Base-by-base conservation (phyloP, 2,113 vertebrate genomes). In the Synchiropus splendidus region DNA sequence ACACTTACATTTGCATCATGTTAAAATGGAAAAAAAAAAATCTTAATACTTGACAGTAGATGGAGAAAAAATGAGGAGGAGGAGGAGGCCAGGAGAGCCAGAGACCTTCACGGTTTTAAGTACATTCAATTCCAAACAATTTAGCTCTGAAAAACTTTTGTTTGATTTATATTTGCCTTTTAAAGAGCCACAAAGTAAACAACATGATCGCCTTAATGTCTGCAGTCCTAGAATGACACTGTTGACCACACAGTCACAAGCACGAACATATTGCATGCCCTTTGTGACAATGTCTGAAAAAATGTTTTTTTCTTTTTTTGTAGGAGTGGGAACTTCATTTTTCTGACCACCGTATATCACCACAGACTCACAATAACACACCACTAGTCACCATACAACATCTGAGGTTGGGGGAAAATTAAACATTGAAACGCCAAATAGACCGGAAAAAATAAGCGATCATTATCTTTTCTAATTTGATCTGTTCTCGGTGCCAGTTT, bases 381-480 rank as follows among this genome's bases (percentile, higher is more conserved):
- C 51, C 61, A 71, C 59, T 58, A 51, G 54, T 66, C 57, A 70
- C 45, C 55, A 59, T 56, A 79, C 64, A 2, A 68, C 48, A 50
- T 32, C 50, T 44, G 58, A 62, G 50, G 56, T 48, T 27, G 21
- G 21, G 8, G 21, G 21, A 4, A 4, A 27, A 4, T 8, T 5
- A 8, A 27, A 27, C 21, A 27, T 27, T 8, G 4, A 8, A 27
- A 27, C 21, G 4, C 21, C 8, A 8, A 8, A 5, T 27, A 27
- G 21, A 27, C n/a, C n/a, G n/a, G n/a, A n/a, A n/a, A n/a, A n/a
- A n/a, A n/a, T n/a, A n/a, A n/a, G n/a, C n/a, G n/a, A n/a, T n/a
- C n/a, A n/a, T n/a, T n/a, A n/a, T n/a, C n/a, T n/a, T n/a, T n/a
- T n/a, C n/a, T n/a, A n/a, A n/a, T n/a, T n/a, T n/a, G n/a, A n/a